A percentile compares a stretch with the other conserved stretches of the same genome.
Evolutionary conservation across 2,888 invertebrate species (phyloP).

Genomic region (Netelia melanura): DNA sequence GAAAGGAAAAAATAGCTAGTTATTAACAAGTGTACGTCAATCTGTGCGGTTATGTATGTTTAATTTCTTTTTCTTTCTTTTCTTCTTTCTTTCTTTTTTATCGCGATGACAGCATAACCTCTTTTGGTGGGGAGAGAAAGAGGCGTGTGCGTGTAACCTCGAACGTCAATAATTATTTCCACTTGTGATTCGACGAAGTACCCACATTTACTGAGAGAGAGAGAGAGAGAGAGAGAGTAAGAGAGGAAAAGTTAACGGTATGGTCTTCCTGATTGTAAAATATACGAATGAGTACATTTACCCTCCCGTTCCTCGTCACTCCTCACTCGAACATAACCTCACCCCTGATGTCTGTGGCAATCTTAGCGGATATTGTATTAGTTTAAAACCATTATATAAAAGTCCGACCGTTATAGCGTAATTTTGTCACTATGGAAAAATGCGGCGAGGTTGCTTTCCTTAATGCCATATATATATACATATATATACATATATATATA

Average conservation of each 20-base stretch:
- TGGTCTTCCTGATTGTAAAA: constrained; percentile 67
- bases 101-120: constrained; percentile 1
- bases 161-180: constrained; percentile 17
- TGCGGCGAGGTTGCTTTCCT: constrained; percentile 46
- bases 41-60: constrained; percentile 73
- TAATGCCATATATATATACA: constrained; percentile 57
- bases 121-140: not conserved
- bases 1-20: constrained; percentile 66
- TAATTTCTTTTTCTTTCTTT: constrained; percentile 24
- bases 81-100: not conserved
- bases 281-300: constrained; percentile 52
- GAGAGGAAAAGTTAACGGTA: constrained; percentile 51
- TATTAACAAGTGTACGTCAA: constrained; percentile 77
- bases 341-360: constrained; percentile 64
- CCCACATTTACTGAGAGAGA: constrained; percentile 12
- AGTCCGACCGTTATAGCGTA: constrained; percentile 57
- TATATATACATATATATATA: constrained; percentile 23
- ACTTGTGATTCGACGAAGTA: constrained; percentile 59
- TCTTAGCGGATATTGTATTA: constrained; percentile 63
- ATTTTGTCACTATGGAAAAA: constrained; percentile 54
- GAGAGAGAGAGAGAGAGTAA: constrained; percentile 17
- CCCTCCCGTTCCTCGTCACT: not conserved
- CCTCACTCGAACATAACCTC: constrained; percentile 9
- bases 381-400: constrained; percentile 56
- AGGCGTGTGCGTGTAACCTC: constrained; percentile 31